These are phyloP conservation scores for Acropora tenuis DNA, from an alignment of 64 coral and sea anemone genomes.

Conservation along the genomic window DNA sequence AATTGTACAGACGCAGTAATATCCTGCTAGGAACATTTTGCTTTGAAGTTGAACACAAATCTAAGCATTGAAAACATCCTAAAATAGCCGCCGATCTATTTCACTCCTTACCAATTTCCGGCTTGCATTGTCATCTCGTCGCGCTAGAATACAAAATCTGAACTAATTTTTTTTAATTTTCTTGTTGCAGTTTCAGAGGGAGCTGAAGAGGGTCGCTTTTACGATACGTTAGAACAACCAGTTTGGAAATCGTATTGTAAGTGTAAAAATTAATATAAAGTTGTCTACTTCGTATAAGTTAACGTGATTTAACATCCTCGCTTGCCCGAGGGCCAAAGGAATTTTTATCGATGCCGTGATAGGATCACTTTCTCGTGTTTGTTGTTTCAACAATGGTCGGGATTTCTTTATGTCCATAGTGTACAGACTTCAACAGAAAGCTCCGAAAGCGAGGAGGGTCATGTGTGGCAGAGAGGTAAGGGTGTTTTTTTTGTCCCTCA, in stretches of 20 bases:
- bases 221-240: slow-evolving; percentile 61
- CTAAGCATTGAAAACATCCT: too few species aligned
- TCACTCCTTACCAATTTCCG: too few species aligned
- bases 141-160: neutral
- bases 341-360: neutral
- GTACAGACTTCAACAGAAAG: slow-evolving; percentile 89
- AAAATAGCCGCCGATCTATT: too few species aligned
- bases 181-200: neutral
- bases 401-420: slow-evolving; percentile 50
- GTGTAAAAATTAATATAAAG: neutral
- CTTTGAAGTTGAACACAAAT: too few species aligned
- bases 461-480: slow-evolving; percentile 77
- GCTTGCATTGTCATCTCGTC: neutral
- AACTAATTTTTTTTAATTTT: neutral
- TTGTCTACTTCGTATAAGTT: neutral
- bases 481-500: neutral
- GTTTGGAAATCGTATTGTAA: slow-evolving; percentile 76
- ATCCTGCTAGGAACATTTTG: too few species aligned
- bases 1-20: too few species aligned
- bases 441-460: slow-evolving; percentile 76
- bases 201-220: slow-evolving; percentile 52
- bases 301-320: neutral
- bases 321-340: neutral
- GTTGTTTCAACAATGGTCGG: neutral
- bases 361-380: neutral